Evolutionary conservation across 2,888 invertebrate genomes (phyloP), one percentile per base, ranked within the genome.

Genomic region (Brenthis ino): DNA sequence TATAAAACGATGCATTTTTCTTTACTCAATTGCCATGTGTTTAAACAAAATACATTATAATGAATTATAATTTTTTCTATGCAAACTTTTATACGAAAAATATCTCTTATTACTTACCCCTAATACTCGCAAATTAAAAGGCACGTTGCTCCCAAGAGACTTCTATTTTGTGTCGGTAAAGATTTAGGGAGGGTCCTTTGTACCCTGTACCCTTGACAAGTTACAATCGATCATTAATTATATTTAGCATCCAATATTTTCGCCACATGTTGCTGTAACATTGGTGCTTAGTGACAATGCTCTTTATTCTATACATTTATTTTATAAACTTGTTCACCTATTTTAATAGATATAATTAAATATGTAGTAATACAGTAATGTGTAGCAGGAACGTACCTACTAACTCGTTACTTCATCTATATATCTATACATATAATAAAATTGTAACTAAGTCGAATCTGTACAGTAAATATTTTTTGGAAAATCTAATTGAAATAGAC

Each of bases 101-200:
- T 70, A 75, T 75, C 77, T 75, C 76, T 74, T 76, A 73, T 61
- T 73, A 80, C 76, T 80, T 86, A 85, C 85, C 91, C 91, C 85
- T 86, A 87, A 89, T 87, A 83, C 83, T 90, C 82, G 89, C 89
- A 93, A 93, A 93, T 93, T 93, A 93, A 93, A 93, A 93, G 91
- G 88, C 89, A 79, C 85, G 86, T 82, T 78, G 77, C 75, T 84
- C 91, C 86, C 88, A 71, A 73, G 86, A 85, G 89, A 85, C 80
- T 82, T 77, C 82, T 82, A 86, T 89, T 89, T 86, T 82, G 85
- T 81, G 81, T 80, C 81, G 82, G 85, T 80, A 87, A 88, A 88
- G 90, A 90, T 90, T 90, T 85, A 86, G 80, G 83, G 24, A 87
- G 89, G 89, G 87, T 85, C 80, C 81, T 72, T 72, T 69, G 80